Conservation (phyloP, 2,888 invertebrate species). For the Chironomus riparius region DNA sequence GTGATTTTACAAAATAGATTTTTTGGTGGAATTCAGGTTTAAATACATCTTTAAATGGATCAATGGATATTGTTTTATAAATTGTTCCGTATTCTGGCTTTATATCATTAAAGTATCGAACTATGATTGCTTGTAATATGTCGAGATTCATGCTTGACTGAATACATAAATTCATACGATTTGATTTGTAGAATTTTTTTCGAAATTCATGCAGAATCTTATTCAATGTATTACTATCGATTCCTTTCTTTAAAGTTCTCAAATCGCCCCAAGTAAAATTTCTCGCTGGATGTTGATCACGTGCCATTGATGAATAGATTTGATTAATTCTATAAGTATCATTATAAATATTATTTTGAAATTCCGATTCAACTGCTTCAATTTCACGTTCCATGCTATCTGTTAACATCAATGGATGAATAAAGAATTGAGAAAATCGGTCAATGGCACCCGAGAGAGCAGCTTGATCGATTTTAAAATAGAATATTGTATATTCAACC, state of each 20-base stretch:
- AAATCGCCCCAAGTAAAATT: conserved; percentile 83
- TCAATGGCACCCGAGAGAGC: background rate
- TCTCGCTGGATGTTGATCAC: conserved; percentile 55
- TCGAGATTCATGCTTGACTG: conserved; percentile 48
- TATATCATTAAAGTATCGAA: background rate
- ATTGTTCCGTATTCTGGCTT: background rate
- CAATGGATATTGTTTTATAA: conserved; percentile 29
- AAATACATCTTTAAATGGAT: conserved; percentile 33
- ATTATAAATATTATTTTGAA: conserved; percentile 66
- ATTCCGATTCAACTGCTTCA: conserved; percentile 47
- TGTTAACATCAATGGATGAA: background rate
- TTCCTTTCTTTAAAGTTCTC: conserved; percentile 57
- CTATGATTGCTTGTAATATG: background rate
- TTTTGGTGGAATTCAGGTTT: conserved; percentile 36
- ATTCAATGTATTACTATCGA: conserved; percentile 59
- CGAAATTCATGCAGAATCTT: conserved; percentile 63
- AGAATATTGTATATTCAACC: background rate
- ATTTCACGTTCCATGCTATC: conserved; percentile 9
- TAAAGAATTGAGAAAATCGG: conserved; percentile 7
- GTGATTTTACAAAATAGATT: conserved; percentile 62
- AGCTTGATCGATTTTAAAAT: background rate
- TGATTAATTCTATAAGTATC: conserved; percentile 70
- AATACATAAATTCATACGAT: conserved; percentile 78
- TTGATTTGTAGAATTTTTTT: conserved; percentile 70
- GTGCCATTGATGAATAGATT: conserved; percentile 58